Evolutionary conservation across 2,113 vertebrate genomes (phyloP), one percentile per base, ranked within the genome.

Genomic region (Pungitius pungitius): DNA sequence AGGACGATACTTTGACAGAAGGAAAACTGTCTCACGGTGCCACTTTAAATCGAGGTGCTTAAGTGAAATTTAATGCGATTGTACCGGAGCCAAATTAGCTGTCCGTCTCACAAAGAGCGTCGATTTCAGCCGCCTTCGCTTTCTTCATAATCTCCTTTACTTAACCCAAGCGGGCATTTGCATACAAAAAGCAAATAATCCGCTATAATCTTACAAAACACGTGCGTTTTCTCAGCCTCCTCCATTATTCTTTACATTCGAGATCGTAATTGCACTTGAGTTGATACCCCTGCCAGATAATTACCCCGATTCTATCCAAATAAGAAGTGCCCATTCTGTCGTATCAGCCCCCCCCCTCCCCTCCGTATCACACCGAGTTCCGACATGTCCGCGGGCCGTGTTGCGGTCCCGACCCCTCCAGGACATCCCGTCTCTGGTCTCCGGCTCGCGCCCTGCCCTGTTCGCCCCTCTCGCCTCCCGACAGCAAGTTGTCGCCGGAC

Each of bases 281-380:
- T 81, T 79, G 69, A 61, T 82, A 75, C 66, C 75, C 85, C 70
- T 66, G 69, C 77, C 65, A 81, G 75, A 82, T 59, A 35, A 85
- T 64, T 47, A 60, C 73, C 77, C 85, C 81, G 73, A 68, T 75
- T 33, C 67, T 75, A 78, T 61, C 67, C 62, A 84, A 87, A 54
- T 78, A 73, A 69, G 33, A 82, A 60, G 5, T 35, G 33, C 33
- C 33, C 33, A 35, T 35, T 35, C 33, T 49, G 35, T n/a, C 27
- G 33, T 45, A 58, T 49, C 84, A 39, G 27, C 30, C 51, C 49
- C 66, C 56, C 42, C 47, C 40, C n/a, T n/a, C 39, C 42, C 47
- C 40, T 1, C 33, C 39, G 1, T 11, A n/a, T 93, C 89, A 94
- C 17, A 93, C 92, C 40, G 92, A 94, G 91, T 93, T 93, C 66